Evolutionary conservation across 1,140 invertebrate genomes (phyloP).

Genomic region (Elysia chlorotica): DNA sequence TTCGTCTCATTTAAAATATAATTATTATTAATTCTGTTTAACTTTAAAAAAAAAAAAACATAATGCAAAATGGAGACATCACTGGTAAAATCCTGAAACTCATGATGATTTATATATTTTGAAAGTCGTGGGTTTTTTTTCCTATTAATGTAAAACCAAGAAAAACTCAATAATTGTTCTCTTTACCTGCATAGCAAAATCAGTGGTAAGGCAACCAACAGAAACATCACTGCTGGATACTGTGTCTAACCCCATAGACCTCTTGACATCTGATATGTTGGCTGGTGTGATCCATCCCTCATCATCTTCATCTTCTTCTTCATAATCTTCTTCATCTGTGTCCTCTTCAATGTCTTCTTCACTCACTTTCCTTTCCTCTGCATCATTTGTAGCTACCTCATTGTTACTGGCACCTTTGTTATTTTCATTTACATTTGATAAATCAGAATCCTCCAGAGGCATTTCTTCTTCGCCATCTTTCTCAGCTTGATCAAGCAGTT

Average conservation of each 20-base stretch:
- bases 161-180: not conserved
- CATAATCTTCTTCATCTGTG: conserved; percentile 45
- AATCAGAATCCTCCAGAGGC: too few relatives aligned
- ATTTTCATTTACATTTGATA: too few relatives aligned
- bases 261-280: conserved; percentile 79
- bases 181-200: conserved; percentile 93
- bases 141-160: not conserved
- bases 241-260: conserved; percentile 68
- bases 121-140: too few relatives aligned
- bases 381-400: not conserved
- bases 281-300: conserved; percentile 89
- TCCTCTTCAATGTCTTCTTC: not conserved
- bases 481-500: too few relatives aligned
- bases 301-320: conserved; percentile 67
- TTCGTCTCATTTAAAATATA: too few relatives aligned
- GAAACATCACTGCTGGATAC: conserved; percentile 60
- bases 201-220: conserved; percentile 92
- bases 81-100: too few relatives aligned
- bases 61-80: too few relatives aligned
- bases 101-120: too few relatives aligned
- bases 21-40: too few relatives aligned
- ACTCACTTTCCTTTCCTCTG: not conserved
- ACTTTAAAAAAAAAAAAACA: too few relatives aligned
- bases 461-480: too few relatives aligned
- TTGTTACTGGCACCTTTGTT: too few relatives aligned